A percentile compares a stretch with the other conserved stretches of the same genome.
These are phyloP conservation scores for Lasioglossum lativentre DNA, from an alignment of 2,888 invertebrate species.

Conservation along the genomic window DNA sequence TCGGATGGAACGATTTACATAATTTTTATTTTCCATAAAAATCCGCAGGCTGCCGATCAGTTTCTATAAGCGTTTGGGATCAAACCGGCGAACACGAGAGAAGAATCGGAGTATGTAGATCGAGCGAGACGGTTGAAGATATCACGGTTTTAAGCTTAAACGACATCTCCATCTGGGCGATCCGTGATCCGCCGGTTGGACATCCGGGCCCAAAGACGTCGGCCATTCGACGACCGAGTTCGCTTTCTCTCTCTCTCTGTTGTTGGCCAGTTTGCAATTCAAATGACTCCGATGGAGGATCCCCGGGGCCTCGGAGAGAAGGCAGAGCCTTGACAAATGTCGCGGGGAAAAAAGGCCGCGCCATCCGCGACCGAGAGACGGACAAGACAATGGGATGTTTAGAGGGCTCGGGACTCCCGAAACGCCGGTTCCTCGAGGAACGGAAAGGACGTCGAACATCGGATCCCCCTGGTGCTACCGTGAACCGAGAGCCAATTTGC, in stretches of 20 bases:
- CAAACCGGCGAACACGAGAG: neutral
- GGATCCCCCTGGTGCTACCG: conserved; percentile 72
- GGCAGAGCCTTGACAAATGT: conserved; percentile 81
- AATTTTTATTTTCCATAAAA: neutral
- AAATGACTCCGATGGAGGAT: conserved; percentile 68
- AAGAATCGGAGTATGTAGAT: conserved; percentile 37
- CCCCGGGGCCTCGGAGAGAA: conserved; percentile 26
- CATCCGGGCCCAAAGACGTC: conserved; percentile 51
- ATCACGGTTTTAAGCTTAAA: conserved; percentile 63
- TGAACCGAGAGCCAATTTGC: conserved; percentile 75
- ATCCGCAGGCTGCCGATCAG: neutral
- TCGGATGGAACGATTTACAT: neutral
- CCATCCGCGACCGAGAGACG: conserved; percentile 76
- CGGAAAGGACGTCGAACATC: conserved; percentile 59
- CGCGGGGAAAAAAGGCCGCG: conserved; percentile 72
- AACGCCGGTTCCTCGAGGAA: conserved; percentile 65
- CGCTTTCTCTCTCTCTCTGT: neutral
- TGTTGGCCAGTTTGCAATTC: conserved; percentile 79
- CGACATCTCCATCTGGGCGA: conserved; percentile 75
- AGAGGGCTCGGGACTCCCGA: conserved; percentile 75
- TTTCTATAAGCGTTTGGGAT: neutral
- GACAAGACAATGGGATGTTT: conserved; percentile 84
- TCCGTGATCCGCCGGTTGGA: conserved; percentile 45
- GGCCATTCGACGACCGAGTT: conserved; percentile 59
- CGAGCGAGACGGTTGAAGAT: conserved; percentile 29